Conservation (phyloP, 2,888 invertebrate genomes). For the Capitulum mitella region DNA sequence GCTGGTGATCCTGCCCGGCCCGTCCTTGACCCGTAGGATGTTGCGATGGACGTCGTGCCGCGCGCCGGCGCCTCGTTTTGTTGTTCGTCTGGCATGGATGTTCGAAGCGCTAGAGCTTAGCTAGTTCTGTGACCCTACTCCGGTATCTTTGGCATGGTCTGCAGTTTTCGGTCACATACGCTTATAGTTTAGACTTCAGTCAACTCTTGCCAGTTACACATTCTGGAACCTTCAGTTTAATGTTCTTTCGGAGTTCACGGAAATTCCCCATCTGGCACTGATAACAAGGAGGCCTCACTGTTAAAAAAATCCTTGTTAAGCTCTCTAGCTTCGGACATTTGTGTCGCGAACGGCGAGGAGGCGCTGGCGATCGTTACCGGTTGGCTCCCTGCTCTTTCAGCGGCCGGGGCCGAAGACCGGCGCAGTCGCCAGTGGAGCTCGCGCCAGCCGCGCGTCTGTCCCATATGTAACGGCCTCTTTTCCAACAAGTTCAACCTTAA, state of each 20-base stretch:
- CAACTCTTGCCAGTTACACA: too few relatives aligned
- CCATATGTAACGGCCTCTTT: slow-evolving; percentile 37
- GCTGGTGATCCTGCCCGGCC: neutral
- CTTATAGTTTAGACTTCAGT: neutral
- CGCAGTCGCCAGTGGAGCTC: slow-evolving; percentile 35
- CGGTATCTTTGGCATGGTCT: slow-evolving; percentile 19
- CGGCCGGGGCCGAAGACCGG: neutral
- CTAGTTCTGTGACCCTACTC: neutral
- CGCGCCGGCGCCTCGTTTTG: neutral
- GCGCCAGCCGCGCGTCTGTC: slow-evolving; percentile 37
- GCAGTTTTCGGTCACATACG: neutral
- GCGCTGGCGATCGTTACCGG: neutral
- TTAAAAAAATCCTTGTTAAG: too few relatives aligned
- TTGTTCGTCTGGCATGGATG: slow-evolving; percentile 19
- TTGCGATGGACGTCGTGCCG: neutral
- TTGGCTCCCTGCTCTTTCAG: neutral
- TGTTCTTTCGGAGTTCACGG: too few relatives aligned
- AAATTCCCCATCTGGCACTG: too few relatives aligned
- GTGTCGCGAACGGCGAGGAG: too few relatives aligned
- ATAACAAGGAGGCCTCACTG: too few relatives aligned
- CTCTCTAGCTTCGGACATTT: too few relatives aligned
- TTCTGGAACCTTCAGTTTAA: too few relatives aligned
- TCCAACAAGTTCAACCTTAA: slow-evolving; percentile 38
- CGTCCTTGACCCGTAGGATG: too few relatives aligned
- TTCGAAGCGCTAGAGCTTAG: neutral